These are phyloP conservation scores for Potorous gilbertii DNA, from an alignment of 2,797 vertebrate genomes.

Conservation along the genomic window DNA sequence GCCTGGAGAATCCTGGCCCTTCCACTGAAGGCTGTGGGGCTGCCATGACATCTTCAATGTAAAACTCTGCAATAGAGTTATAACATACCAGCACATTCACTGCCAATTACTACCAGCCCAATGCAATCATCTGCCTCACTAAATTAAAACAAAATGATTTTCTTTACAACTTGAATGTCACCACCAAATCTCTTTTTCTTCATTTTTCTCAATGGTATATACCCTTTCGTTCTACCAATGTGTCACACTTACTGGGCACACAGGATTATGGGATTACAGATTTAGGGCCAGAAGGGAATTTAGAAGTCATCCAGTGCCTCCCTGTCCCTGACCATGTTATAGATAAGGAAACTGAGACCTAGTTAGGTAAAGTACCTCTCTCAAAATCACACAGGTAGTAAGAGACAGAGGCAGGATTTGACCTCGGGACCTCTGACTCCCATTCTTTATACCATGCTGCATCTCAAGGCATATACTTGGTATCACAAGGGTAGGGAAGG, in stretches of 20 bases:
- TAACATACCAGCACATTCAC: neutral
- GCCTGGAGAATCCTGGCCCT: slow-evolving; percentile 37
- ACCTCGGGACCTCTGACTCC: neutral
- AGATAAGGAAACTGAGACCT: neutral
- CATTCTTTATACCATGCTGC: neutral
- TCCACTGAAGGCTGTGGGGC: slow-evolving; percentile 9
- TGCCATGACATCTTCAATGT: slow-evolving; percentile 43
- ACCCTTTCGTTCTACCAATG: neutral
- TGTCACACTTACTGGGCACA: neutral
- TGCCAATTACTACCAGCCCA: slow-evolving; percentile 38
- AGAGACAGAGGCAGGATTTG: neutral
- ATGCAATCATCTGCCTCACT: slow-evolving; percentile 58
- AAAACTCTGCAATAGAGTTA: slow-evolving; percentile 59
- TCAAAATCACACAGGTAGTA: neutral
- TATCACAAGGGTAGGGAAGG: neutral
- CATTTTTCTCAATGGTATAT: neutral
- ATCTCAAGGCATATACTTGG: neutral
- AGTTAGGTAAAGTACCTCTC: neutral
- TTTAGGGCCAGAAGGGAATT: neutral
- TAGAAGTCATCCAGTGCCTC: neutral
- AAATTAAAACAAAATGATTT: slow-evolving; percentile 62
- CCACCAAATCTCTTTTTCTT: slow-evolving; percentile 20
- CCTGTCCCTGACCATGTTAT: neutral
- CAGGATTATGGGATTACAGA: neutral
- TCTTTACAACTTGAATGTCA: slow-evolving; percentile 34